These are phyloP conservation scores for Mongoloraphidia duomilia DNA, from an alignment of 2,888 invertebrate genomes.

Conservation along the genomic window DNA sequence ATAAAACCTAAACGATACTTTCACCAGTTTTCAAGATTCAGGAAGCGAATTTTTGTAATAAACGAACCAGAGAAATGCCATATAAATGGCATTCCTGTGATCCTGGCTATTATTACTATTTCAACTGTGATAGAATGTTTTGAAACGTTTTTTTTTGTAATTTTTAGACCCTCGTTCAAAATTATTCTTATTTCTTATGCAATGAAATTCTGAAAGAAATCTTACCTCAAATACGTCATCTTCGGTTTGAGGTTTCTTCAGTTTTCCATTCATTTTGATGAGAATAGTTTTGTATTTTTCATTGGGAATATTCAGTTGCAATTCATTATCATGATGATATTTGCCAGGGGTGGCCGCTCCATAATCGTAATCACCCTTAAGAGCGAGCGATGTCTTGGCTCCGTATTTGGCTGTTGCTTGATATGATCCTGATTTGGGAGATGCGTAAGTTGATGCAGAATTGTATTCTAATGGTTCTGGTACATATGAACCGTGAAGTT, in stretches of 20 bases:
- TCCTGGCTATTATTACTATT: too few species aligned
- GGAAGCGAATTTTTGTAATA: too few species aligned
- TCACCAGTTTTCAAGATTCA: too few species aligned
- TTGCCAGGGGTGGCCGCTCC: conserved; percentile 29
- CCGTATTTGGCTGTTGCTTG: conserved; percentile 34
- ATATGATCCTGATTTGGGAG: conserved; percentile 18
- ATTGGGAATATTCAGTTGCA: conserved; percentile 38
- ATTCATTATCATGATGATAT: conserved; percentile 30
- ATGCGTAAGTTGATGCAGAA: conserved; percentile 16
- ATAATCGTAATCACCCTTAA: conserved; percentile 30
- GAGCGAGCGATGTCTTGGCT: conserved; percentile 27
- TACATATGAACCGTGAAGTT: conserved; percentile 26
- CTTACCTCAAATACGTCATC: conserved; percentile 2
- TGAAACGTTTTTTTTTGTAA: too few species aligned
- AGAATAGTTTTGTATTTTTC: conserved; percentile 43
- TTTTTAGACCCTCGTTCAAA: too few species aligned
- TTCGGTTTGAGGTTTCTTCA: conserved; percentile 19
- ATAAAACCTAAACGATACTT: too few species aligned
- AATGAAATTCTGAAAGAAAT: not conserved
- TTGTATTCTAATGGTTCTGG: conserved; percentile 23
- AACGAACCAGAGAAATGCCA: too few species aligned
- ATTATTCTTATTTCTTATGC: too few species aligned
- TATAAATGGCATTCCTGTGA: too few species aligned
- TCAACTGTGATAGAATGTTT: too few species aligned
- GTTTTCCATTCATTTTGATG: conserved; percentile 26